Evolutionary conservation across 2,113 vertebrate genomes (phyloP).

Genomic region (Nettapus auritus): DNA sequence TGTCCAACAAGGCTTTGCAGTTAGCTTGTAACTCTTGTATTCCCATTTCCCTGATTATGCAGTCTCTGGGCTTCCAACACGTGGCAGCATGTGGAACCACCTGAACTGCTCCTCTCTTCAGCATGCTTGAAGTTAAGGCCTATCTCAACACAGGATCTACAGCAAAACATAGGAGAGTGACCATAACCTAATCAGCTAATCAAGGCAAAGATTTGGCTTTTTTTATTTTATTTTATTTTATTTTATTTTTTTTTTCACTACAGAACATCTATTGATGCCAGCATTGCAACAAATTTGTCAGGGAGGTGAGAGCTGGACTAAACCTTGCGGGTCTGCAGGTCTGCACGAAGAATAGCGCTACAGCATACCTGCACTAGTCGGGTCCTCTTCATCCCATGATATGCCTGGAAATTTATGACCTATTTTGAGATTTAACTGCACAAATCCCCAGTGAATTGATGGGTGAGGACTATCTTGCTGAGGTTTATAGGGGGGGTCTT

Average conservation of each 20-base stretch:
- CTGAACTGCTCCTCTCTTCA: background rate
- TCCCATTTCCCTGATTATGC: background rate
- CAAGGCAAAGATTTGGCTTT: background rate
- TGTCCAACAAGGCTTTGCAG: background rate
- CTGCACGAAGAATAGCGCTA: background rate
- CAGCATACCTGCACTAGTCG: fast-evolving
- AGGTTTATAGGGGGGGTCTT: background rate
- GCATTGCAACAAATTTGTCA: slow-evolving; percentile 6
- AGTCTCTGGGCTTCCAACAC: background rate
- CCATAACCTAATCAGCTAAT: background rate
- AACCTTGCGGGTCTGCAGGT: background rate
- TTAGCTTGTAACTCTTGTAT: background rate
- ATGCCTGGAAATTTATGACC: slow-evolving; percentile 1
- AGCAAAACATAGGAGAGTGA: background rate
- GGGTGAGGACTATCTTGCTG: background rate
- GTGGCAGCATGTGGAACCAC: fast-evolving
- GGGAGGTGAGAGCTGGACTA: background rate
- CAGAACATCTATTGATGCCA: background rate
- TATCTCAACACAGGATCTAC: background rate
- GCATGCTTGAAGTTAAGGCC: background rate
- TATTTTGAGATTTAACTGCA: background rate
- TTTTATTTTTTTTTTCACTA: background rate
- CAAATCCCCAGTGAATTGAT: background rate
- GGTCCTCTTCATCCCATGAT: background rate
- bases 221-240: background rate